phyloP scores from a whole-genome alignment of 2,113 vertebrate species.

The Myrmecophaga tridactyla region DNA sequence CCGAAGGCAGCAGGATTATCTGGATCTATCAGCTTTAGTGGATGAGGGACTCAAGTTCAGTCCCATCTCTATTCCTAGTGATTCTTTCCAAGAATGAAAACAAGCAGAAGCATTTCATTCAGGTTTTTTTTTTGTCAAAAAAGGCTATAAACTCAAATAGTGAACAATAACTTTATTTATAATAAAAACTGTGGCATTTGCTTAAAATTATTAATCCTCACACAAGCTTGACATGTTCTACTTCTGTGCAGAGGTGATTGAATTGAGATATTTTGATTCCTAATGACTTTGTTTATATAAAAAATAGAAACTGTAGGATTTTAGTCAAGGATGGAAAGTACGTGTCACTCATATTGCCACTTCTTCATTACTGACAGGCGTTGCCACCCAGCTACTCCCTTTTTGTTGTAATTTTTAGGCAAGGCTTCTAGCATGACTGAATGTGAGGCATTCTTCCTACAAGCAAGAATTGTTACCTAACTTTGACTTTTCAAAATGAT shows the following conservation, averaged over 20 bases:
- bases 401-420: background rate
- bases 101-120: slow-evolving; percentile 13
- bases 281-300: background rate
- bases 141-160: background rate
- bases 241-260: background rate
- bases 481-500: background rate
- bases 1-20: slow-evolving; percentile 3
- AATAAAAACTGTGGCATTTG: background rate
- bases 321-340: background rate
- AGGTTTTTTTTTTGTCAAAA: background rate
- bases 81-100: background rate
- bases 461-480: background rate
- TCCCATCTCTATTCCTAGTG: background rate
- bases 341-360: background rate
- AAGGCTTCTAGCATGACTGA: background rate
- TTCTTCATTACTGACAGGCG: background rate
- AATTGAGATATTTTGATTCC: background rate
- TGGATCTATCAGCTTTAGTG: background rate
- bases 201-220: background rate
- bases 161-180: background rate
- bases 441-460: background rate
- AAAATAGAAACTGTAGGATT: background rate
- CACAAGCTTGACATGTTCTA: background rate
- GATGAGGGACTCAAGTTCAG: background rate
- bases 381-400: background rate